These are phyloP conservation scores for Thrips palmi DNA, from an alignment of 1,140 invertebrate species.

Conservation along the genomic window DNA sequence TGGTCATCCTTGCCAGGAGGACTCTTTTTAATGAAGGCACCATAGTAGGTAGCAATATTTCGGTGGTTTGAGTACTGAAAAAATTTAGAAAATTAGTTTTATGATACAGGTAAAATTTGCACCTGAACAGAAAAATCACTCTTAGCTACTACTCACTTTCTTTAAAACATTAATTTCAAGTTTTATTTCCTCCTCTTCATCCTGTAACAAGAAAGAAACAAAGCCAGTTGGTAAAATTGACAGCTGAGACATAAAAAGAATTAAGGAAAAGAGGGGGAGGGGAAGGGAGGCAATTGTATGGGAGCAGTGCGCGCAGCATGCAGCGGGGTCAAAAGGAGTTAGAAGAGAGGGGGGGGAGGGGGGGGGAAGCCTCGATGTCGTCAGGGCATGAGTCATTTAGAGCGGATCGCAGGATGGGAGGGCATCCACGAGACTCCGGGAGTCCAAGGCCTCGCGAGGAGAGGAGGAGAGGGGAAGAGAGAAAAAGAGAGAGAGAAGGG, in stretches of 20 bases:
- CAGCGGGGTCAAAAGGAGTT: no score
- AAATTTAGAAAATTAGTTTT: no score
- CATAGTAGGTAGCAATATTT: constrained; percentile 99
- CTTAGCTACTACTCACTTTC: constrained; percentile 28
- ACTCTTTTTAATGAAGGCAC: constrained; percentile 98
- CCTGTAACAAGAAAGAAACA: constrained; percentile 32
- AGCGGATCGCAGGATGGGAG: no score
- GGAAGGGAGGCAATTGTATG: no score
- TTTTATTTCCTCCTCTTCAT: constrained; percentile 99
- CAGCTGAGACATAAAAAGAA: constrained; percentile 9
- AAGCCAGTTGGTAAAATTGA: constrained; percentile 5
- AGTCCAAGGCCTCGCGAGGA: no score
- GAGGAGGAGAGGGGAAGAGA: no score
- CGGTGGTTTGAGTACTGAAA: constrained; percentile 92
- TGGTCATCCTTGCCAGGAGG: constrained; percentile 98
- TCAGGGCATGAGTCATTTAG: no score
- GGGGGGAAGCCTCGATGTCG: no score
- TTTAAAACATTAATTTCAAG: constrained; percentile 98
- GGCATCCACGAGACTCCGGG: no score
- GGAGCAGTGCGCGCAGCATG: no score
- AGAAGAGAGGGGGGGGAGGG: no score
- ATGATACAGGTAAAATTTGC: constrained; percentile 10
- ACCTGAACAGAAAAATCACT: constrained; percentile 1
- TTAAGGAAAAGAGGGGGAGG: background rate
- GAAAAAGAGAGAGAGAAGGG: no score